A percentile compares a stretch with the other conserved stretches of the same genome.
Evolutionary conservation across 2,797 vertebrate species (phyloP).

Genomic region (Hipposideros larvatus): DNA sequence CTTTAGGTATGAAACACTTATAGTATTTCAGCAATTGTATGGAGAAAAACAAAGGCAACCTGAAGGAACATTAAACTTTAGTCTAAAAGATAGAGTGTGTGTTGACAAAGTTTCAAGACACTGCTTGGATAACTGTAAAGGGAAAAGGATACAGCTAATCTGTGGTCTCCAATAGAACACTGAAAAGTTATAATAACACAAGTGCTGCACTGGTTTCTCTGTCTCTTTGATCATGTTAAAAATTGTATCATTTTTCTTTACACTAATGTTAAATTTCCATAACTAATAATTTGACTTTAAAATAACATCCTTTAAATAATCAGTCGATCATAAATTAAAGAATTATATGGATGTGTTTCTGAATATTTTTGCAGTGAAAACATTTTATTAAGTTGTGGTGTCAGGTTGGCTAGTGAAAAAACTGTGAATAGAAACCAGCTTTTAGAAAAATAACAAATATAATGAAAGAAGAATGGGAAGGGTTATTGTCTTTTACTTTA

Average conservation of each 20-base stretch:
- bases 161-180: background rate
- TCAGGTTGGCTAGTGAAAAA: background rate
- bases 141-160: background rate
- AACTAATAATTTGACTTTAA: background rate
- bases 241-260: background rate
- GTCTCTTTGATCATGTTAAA: background rate
- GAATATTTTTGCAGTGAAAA: background rate
- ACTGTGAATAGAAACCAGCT: background rate
- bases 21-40: background rate
- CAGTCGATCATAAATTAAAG: background rate
- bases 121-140: background rate
- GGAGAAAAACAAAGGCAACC: background rate
- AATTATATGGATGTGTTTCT: background rate
- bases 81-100: background rate
- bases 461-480: background rate
- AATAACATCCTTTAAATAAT: background rate
- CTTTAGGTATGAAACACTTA: background rate
- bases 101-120: background rate
- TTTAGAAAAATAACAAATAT: background rate
- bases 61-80: background rate
- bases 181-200: background rate
- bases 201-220: background rate
- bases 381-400: background rate
- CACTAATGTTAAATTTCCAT: background rate
- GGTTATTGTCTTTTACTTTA: background rate